These are phyloP conservation scores for Speoplatyrhinus poulsoni DNA, from an alignment of 2,113 vertebrate species.

Conservation along the genomic window DNA sequence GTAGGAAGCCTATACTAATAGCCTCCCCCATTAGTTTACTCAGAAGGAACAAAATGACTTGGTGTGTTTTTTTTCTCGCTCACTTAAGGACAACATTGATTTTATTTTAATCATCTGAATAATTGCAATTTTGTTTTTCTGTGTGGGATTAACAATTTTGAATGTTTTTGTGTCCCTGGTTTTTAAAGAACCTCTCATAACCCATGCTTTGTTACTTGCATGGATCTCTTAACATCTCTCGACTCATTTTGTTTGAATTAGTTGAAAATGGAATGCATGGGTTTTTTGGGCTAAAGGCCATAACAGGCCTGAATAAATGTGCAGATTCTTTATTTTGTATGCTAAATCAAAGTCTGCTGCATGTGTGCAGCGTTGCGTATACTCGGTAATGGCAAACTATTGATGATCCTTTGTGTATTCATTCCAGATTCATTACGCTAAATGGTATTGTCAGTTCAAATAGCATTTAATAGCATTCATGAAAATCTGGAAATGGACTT, in stretches of 20 bases:
- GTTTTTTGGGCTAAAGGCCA: not conserved
- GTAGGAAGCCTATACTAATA: no score
- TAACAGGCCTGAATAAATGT: no score
- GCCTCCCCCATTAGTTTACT: slow-evolving; percentile 19
- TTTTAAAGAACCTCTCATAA: not conserved
- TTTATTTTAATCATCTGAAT: slow-evolving; percentile 23
- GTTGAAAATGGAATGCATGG: not conserved
- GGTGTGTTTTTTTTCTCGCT: slow-evolving; percentile 23
- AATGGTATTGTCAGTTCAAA: no score
- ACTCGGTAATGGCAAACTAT: no score
- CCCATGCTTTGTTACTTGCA: no score
- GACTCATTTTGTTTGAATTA: not conserved
- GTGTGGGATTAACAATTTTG: not conserved
- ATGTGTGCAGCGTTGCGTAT: no score
- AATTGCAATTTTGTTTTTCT: no score
- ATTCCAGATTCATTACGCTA: no score
- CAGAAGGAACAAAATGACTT: slow-evolving; percentile 11
- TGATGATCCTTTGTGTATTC: no score
- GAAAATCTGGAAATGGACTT: not conserved
- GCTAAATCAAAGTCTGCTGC: no score
- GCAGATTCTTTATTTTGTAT: no score
- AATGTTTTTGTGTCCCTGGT: slow-evolving; percentile 14
- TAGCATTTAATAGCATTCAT: no score
- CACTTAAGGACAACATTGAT: slow-evolving; percentile 12
- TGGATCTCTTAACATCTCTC: not conserved